A percentile compares a stretch with the other conserved stretches of the same genome.
Evolutionary conservation across 2,888 invertebrate genomes (phyloP).

Genomic region (Andrena bicolor): DNA sequence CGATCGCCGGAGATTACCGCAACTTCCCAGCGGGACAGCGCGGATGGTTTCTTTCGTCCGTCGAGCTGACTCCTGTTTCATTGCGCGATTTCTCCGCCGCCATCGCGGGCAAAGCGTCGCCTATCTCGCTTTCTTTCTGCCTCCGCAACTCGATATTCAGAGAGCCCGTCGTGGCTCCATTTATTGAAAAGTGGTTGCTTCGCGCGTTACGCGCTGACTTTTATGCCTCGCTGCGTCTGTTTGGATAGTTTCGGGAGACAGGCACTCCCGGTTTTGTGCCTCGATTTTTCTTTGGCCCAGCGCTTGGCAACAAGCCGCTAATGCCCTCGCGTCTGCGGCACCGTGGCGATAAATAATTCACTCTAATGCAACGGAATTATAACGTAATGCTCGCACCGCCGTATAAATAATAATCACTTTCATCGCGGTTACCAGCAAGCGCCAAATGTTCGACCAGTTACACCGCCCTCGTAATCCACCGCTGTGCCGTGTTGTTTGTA

Average conservation of each 20-base stretch:
- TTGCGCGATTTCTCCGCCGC: conserved; percentile 53
- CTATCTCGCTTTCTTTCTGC: conserved; percentile 39
- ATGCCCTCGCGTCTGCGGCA: conserved; percentile 43
- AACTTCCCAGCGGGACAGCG: conserved; percentile 50
- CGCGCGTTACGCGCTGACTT: conserved; percentile 44
- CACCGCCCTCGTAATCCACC: conserved; percentile 5
- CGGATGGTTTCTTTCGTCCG: conserved; percentile 53
- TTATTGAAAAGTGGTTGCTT: conserved; percentile 60
- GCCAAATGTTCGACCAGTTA: conserved; percentile 49
- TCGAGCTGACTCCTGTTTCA: conserved; percentile 48
- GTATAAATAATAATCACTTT: conserved; percentile 55
- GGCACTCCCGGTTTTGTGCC: neutral
- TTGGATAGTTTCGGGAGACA: conserved; percentile 45
- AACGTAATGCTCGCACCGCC: conserved; percentile 19
- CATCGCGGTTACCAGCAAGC: conserved; percentile 36
- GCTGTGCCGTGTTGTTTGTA: conserved; percentile 24
- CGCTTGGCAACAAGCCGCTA: conserved; percentile 52
- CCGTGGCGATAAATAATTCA: conserved; percentile 46
- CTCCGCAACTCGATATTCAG: conserved; percentile 58
- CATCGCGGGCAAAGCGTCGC: conserved; percentile 50
- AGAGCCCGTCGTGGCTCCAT: conserved; percentile 28
- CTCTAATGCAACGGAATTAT: conserved; percentile 35
- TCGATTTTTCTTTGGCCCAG: conserved; percentile 25
- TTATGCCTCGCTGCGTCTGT: conserved; percentile 40
- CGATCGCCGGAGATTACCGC: conserved; percentile 68